Base-by-base conservation (phyloP, 2,113 vertebrate genomes). In the Brienomyrus brachyistius region DNA sequence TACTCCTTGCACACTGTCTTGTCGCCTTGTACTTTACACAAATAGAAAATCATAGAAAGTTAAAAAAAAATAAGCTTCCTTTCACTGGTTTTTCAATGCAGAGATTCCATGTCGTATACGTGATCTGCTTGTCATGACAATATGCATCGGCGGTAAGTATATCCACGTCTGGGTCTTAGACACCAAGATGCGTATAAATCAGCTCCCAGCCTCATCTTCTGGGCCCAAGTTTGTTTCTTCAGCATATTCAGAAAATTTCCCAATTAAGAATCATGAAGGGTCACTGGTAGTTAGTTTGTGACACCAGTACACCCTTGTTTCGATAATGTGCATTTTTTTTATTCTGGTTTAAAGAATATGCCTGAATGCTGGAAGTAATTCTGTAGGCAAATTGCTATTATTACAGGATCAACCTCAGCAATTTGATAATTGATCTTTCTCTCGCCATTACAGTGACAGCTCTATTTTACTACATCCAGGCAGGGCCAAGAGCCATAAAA, bases 301-400 rank as follows among this genome's bases (percentile, higher is more conserved):
- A 40, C 10, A 74, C 0, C 3, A 13, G 27, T 13, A 3, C 11
- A 17, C 31, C 70, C 11, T 40, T 77, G 31, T 74, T 74, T 48
- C 40, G 2, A 43, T 17, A 82, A 48, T 27, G 40, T 21, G 23
- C 59, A 15, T n/a, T 54, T 21, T 3, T 52, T 19, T 54, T 54
- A 9, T 50, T 27, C 17, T 70, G 56, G 59, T 74, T 74, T 51
- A 23, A 74, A 52, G 31, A 62, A 80, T 40, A 48, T 50, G 87
- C 21, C 47, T 5, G 27, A 74, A 50, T 74, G 17, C n/a, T 50
- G 5, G 47, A 27, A 48, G 48, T 48, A 74, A 19, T 54, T 91
- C 70, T 88, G 88, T 91, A 52, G 89, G 54, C 54, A 89, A 88
- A 92, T 90, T 91, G 66, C 77, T 88, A 90, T 93, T 89, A 88